Evolutionary conservation across 2,797 vertebrate species (phyloP).

Genomic region (Passerculus sandwichensis): DNA sequence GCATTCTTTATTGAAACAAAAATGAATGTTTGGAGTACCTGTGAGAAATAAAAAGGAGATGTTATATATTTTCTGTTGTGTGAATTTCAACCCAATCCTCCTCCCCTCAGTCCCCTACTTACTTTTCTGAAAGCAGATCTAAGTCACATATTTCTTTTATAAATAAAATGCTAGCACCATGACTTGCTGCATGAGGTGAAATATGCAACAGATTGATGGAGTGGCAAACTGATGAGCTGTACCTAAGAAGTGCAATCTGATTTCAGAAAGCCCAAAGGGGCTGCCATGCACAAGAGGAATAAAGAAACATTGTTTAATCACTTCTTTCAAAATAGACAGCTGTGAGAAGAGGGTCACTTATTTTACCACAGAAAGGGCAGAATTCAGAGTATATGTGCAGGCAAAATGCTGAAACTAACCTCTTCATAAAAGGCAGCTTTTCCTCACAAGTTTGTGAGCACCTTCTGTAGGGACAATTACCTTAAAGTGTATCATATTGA

Average conservation of each 20-base stretch:
- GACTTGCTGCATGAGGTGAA: not conserved
- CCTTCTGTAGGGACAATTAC: constrained; percentile 42
- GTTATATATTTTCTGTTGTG: not conserved
- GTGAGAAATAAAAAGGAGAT: not conserved
- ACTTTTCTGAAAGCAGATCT: not conserved
- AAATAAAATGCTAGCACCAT: not conserved
- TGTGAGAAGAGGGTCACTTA: not conserved
- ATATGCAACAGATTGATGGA: not conserved
- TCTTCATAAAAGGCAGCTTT: constrained; percentile 38
- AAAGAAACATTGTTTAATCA: not conserved
- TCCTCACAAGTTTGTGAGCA: constrained; percentile 14
- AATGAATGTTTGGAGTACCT: not conserved
- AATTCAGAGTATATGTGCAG: not conserved
- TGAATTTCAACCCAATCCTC: not conserved
- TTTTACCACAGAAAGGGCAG: not conserved
- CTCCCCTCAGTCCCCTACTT: not conserved
- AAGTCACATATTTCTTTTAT: not conserved
- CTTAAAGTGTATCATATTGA: constrained; percentile 69
- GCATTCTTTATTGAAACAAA: not conserved
- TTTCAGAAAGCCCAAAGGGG: not conserved
- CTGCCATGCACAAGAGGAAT: not conserved
- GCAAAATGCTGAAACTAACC: constrained; percentile 30
- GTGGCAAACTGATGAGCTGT: not conserved
- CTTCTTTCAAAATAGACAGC: not conserved
- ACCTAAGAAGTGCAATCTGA: not conserved